A percentile compares a stretch with the other conserved stretches of the same genome.
Conservation (phyloP, 2,113 vertebrate genomes). For the Meriones unguiculatus region DNA sequence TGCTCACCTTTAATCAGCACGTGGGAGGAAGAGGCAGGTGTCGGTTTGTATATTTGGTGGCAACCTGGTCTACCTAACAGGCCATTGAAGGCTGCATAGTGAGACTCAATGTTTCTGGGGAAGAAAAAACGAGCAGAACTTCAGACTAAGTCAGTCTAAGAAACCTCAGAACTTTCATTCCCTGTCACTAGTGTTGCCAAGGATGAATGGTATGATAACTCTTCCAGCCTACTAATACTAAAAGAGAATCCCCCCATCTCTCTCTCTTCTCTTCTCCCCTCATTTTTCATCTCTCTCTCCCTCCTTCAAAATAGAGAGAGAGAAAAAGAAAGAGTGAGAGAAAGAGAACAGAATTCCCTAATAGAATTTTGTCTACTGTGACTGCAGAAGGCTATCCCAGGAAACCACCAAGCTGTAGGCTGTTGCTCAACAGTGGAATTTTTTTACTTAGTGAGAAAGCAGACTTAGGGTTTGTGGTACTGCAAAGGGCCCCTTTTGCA, state of each 20-base stretch:
- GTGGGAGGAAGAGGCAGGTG: neutral
- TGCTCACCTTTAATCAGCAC: neutral
- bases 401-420: neutral
- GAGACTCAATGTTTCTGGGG: neutral
- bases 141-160: neutral
- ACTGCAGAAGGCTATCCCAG: neutral
- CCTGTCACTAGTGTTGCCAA: rapidly evolving
- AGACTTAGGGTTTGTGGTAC: no score
- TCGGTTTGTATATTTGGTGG: neutral
- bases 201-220: neutral
- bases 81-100: neutral
- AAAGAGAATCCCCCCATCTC: neutral
- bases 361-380: neutral
- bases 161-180: no score
- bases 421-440: neutral
- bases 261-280: neutral
- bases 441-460: neutral
- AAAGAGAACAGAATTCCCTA: neutral
- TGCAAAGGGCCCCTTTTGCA: neutral
- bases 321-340: neutral
- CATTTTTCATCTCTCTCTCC: neutral
- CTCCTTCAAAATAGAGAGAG: neutral
- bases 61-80: neutral
- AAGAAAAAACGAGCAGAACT: neutral
- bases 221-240: neutral